A percentile compares a stretch with the other conserved stretches of the same genome.
These are phyloP conservation scores for Hylaeus volcanicus DNA, from an alignment of 1,140 invertebrate genomes.

Conservation along the genomic window DNA sequence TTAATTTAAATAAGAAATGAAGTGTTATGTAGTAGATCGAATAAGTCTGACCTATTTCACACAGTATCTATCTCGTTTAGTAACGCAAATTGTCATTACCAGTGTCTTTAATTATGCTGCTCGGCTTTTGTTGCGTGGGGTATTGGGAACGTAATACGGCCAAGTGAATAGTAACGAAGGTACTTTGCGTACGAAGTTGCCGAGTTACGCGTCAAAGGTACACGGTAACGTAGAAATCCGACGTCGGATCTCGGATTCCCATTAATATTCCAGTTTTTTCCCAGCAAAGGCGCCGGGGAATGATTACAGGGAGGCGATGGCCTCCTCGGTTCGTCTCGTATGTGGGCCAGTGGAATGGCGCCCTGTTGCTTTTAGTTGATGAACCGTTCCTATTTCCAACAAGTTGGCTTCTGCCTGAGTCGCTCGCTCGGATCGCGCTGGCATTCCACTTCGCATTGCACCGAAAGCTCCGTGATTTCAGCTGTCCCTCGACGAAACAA, in stretches of 20 bases:
- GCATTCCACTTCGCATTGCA: conserved; percentile 1
- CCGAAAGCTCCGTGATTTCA: conserved; percentile 13
- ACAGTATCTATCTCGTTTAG: background rate
- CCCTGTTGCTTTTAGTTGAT: conserved; percentile 70
- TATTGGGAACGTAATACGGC: background rate
- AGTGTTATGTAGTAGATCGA: too few relatives aligned
- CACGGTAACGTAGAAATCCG: background rate
- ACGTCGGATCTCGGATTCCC: background rate
- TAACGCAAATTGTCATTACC: background rate
- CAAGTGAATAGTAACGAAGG: conserved; percentile 16
- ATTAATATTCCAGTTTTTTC: conserved; percentile 36
- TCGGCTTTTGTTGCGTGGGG: too few relatives aligned
- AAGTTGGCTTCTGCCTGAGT: conserved; percentile 24
- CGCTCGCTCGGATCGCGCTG: conserved; percentile 7
- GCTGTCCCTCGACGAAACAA: background rate
- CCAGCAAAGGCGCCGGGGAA: conserved; percentile 12
- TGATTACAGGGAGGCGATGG: conserved; percentile 48
- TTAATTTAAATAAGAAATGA: too few relatives aligned
- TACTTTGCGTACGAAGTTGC: background rate
- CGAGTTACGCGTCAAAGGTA: conserved; percentile 4
- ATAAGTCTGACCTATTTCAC: too few relatives aligned
- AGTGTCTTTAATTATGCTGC: background rate
- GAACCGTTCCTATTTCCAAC: conserved; percentile 55
- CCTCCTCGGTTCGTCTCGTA: conserved; percentile 53
- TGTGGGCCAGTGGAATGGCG: conserved; percentile 61